Evolutionary conservation across 2,797 vertebrate species (phyloP), one percentile per base, ranked within the genome.

Genomic region (Falco novaeseelandiae): DNA sequence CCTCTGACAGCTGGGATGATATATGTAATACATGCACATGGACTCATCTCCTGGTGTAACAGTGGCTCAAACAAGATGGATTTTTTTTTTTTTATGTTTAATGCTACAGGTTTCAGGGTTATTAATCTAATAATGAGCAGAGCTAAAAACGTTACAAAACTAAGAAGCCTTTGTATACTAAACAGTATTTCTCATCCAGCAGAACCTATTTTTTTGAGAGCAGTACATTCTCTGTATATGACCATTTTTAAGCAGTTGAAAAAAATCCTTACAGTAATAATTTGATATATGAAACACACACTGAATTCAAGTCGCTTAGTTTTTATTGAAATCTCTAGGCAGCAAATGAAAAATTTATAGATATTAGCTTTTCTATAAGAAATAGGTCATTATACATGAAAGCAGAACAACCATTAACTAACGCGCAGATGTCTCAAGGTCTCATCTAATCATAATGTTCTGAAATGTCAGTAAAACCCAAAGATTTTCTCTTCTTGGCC

Each of bases 301-400:
- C 13, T 65, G 86, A 83, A 87, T 92, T 92, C 5, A 74, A 69
- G 69, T 82, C 7, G 80, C 36, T 79, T 67, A 34, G 42, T 65
- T 92, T 93, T 93, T 86, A 83, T 83, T 91, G 76, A 93, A 96
- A 92, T 83, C 52, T 79, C 65, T 92, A 93, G 89, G 76, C 72
- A 96, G 71, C 66, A 94, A 96, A 94, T 93, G 83, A 97, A 90
- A 96, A 96, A 95, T 95, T 91, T 96, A 93, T 95, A 90, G 69
- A 40, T 93, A 85, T 51, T 78, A 91, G 61, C 61, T 78, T 42
- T 91, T 76, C 40, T 89, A 14, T 58, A 76, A 73, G 83, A 96
- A 97, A 96, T 95, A 79, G 87, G 58, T 96, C 95, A 93, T 91
- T 83, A 63, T 93, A 90, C 69, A 82, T 94, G 76, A 94, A 97